Conservation (phyloP, 1,140 invertebrate species). For the Bombus pyrosoma region DNA sequence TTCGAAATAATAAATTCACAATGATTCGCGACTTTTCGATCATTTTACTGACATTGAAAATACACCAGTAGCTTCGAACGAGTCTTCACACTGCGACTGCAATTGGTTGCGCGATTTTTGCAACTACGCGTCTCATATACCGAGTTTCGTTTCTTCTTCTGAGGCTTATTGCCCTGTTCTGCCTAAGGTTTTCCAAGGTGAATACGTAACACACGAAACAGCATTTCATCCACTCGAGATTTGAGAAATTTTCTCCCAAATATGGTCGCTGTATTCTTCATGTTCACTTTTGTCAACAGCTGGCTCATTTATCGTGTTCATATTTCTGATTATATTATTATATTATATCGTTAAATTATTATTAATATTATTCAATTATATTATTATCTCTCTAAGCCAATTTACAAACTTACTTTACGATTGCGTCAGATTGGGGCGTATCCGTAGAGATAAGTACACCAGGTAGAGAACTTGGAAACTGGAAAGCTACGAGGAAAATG, state of each 20-base stretch:
- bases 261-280: background rate
- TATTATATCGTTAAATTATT: no score
- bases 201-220: no score
- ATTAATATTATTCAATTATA: no score
- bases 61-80: background rate
- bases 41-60: background rate
- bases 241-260: background rate
- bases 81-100: background rate
- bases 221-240: background rate
- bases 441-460: background rate
- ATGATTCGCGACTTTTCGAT: no score
- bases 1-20: background rate
- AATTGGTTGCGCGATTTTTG: background rate
- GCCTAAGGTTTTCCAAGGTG: background rate
- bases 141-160: background rate
- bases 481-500: no score
- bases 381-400: background rate
- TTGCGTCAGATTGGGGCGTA: background rate
- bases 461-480: background rate
- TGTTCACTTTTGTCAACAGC: background rate
- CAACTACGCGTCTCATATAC: background rate
- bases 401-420: background rate
- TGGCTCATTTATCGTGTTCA: background rate
- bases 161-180: background rate
- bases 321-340: background rate